Base-by-base conservation (phyloP, 2,888 invertebrate species). In the Drosophila gaucha region DNA sequence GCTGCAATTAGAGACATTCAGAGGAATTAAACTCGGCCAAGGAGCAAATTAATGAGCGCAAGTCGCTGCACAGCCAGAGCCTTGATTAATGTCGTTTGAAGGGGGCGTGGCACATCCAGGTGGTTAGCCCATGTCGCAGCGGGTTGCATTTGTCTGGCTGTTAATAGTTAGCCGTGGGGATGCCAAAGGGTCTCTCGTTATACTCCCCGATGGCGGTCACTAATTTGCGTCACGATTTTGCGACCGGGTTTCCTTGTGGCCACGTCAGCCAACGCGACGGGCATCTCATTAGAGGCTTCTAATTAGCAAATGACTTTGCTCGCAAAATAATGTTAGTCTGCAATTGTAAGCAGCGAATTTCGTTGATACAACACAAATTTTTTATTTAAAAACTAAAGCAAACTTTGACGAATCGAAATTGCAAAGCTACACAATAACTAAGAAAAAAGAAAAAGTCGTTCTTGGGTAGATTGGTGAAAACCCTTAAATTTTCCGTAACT, bases 21-120 rank as follows among this genome's bases (percentile, higher is more conserved):
- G 69, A 33, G 38, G 51, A 70, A 82, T 66, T 78, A 68, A 60
- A 65, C 52, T 28, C 49, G 50, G 46, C 57, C 57, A 73, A 51
- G 74, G 22, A 51, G 47, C 64, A 77, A 86, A 80, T 83, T 82
- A 82, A 86, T 77, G 67, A 60, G 67, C 39, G 39, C 56, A 43
- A 76, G 64, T 67, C 52, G 33, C 36, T 55, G 55, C 31, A 14
- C 35, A 43, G 67, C 54, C 71, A 33, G 31, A 24, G 52, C 65
- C 31, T 49, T 80, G 79, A 74, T 78, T 82, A 78, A 83, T 80
- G 47, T 38, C 38, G 36, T 22, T 10, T 14, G 30, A 44, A 35
- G 50, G 31, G 18, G 31, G 66, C 49, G 35, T 30, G 39, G 35
- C 16, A 20, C 39, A 43, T 26, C 14, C 73, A 86, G 78, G 78